phyloP scores from a whole-genome alignment of 2,797 vertebrate genomes.

The Parauchenoglanis punctatus region DNA sequence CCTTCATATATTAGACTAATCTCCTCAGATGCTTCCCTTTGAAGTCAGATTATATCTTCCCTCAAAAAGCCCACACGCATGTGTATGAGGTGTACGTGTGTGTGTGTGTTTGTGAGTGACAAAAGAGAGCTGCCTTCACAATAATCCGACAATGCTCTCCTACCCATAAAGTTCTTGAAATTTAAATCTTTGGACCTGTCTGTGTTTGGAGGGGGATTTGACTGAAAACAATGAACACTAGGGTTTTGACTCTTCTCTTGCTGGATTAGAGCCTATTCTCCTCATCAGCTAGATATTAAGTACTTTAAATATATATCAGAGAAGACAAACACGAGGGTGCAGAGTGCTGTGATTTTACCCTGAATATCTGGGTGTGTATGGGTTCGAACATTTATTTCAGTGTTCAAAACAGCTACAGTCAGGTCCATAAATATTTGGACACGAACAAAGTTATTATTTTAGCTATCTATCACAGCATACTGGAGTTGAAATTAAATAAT shows the following conservation, averaged over 20 bases:
- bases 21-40: background rate
- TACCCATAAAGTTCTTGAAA: background rate
- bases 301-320: background rate
- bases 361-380: background rate
- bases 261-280: background rate
- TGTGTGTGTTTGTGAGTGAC: background rate
- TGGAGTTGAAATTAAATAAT: too few species aligned
- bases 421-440: too few species aligned
- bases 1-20: constrained; percentile 1
- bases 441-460: too few species aligned
- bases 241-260: background rate
- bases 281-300: background rate
- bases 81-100: background rate
- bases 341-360: background rate
- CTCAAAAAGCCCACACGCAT: background rate
- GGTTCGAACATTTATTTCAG: background rate
- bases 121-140: background rate
- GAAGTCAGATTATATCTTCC: constrained; percentile 14
- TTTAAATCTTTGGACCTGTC: background rate
- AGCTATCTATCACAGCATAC: too few species aligned
- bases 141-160: background rate
- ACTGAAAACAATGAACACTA: background rate
- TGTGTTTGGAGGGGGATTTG: background rate
- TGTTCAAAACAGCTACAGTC: too few species aligned
- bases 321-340: too few species aligned